Conservation (phyloP, 2,797 vertebrate genomes). For the Xenopus petersii region DNA sequence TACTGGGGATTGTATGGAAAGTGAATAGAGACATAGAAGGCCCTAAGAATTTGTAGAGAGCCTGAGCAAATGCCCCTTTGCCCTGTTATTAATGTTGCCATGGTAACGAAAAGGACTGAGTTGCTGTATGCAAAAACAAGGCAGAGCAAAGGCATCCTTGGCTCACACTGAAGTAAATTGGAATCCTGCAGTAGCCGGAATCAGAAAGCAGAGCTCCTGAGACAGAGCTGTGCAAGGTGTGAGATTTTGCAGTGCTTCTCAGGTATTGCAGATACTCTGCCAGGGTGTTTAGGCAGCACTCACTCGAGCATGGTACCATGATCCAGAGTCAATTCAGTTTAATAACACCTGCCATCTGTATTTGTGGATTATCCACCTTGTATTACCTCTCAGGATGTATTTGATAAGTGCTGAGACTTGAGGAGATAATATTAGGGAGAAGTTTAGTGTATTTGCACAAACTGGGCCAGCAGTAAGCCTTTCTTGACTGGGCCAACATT, state of each 20-base stretch:
- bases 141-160: background rate
- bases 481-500: too few relatives aligned
- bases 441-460: too few relatives aligned
- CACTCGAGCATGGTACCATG: constrained; percentile 94
- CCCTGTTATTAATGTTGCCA: too few relatives aligned
- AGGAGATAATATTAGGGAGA: too few relatives aligned
- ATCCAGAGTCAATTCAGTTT: constrained; percentile 92
- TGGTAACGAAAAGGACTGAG: too few relatives aligned
- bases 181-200: background rate
- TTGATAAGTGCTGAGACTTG: constrained; percentile 74
- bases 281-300: constrained; percentile 95
- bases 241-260: constrained; percentile 65
- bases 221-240: background rate
- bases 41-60: too few relatives aligned
- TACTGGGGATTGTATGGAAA: too few relatives aligned
- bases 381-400: constrained; percentile 87
- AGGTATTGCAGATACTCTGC: constrained; percentile 85
- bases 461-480: too few relatives aligned
- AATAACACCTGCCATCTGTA: constrained; percentile 96
- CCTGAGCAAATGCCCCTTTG: too few relatives aligned
- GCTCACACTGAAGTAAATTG: background rate
- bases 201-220: background rate
- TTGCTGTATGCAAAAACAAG: too few relatives aligned
- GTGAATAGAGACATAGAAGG: too few relatives aligned
- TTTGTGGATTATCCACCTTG: constrained; percentile 90